Percentiles rank a stretch among this genome's conserved stretches.
phyloP scores from a whole-genome alignment of 2,797 vertebrate genomes.

The Pelochelys cantorii region DNA sequence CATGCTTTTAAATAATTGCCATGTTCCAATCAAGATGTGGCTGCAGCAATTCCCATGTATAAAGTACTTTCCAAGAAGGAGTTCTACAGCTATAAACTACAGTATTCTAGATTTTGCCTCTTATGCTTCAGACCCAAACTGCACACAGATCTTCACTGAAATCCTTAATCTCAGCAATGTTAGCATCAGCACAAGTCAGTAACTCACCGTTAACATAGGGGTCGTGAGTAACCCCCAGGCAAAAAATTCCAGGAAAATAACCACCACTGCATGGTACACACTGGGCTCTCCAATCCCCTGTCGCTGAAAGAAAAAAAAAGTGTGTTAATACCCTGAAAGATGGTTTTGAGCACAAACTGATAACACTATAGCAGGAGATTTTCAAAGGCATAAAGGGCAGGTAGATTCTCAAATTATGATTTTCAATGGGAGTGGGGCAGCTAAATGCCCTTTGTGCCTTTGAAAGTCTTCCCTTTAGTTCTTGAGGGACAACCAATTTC shows the following conservation, averaged over 20 bases:
- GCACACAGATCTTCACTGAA: accelerated
- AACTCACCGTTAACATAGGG: conserved; percentile 90
- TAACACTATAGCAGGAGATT: neutral
- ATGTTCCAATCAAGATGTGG: neutral
- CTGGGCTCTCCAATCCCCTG: conserved; percentile 94
- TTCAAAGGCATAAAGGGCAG: neutral
- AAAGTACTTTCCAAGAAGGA: neutral
- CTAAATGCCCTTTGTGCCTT: neutral
- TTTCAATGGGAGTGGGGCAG: neutral
- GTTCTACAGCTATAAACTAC: neutral
- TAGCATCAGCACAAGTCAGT: neutral
- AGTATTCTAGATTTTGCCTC: neutral
- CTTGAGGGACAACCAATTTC: neutral
- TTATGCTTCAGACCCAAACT: neutral
- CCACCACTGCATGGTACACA: conserved; percentile 94
- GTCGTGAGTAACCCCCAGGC: conserved; percentile 94
- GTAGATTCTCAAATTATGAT: neutral
- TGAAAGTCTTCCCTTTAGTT: neutral
- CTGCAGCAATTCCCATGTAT: neutral
- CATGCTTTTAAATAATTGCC: neutral
- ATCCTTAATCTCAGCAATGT: neutral
- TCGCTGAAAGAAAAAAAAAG: conserved; percentile 80
- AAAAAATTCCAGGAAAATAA: conserved; percentile 95
- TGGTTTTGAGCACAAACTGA: neutral
- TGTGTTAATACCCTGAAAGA: neutral